These are phyloP conservation scores for Ceratina japonica DNA, from an alignment of 1,140 invertebrate species.

Conservation along the genomic window DNA sequence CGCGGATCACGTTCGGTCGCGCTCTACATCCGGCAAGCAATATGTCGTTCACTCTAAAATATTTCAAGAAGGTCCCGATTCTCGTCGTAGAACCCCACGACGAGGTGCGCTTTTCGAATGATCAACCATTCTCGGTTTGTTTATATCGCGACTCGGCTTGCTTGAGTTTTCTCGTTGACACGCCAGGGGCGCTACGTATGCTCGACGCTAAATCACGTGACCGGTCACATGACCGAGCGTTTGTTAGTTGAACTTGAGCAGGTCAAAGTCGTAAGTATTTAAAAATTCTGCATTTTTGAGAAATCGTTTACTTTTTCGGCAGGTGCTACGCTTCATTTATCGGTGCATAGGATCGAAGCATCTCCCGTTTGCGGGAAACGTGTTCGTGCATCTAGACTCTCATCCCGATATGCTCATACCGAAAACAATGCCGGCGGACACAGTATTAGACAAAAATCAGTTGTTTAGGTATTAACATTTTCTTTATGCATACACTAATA, in stretches of 20 bases:
- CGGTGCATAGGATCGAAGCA: constrained; percentile 90
- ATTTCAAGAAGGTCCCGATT: constrained; percentile 84
- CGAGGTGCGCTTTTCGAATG: constrained; percentile 80
- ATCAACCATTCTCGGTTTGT: constrained; percentile 33
- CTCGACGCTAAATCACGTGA: background rate
- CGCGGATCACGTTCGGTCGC: background rate
- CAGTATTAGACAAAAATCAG: constrained; percentile 83
- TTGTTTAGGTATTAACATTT: constrained; percentile 76
- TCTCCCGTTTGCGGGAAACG: constrained; percentile 87
- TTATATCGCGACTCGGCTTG: constrained; percentile 39
- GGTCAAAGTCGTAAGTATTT: background rate
- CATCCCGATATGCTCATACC: constrained; percentile 94
- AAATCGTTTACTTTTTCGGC: constrained; percentile 21
- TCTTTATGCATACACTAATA: background rate
- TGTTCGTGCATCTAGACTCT: constrained; percentile 93
- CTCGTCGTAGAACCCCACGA: constrained; percentile 89
- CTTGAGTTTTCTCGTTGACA: constrained; percentile 2
- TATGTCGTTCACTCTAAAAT: constrained; percentile 57
- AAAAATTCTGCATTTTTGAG: background rate
- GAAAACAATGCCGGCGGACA: constrained; percentile 85
- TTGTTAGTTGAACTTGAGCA: background rate
- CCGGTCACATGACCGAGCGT: constrained; percentile 19
- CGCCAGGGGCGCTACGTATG: constrained; percentile 11
- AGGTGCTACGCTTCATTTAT: constrained; percentile 87
- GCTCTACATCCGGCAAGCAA: background rate